Evolutionary conservation across 2,113 vertebrate species (phyloP), one percentile per base, ranked within the genome.

Genomic region (Vidua macroura): DNA sequence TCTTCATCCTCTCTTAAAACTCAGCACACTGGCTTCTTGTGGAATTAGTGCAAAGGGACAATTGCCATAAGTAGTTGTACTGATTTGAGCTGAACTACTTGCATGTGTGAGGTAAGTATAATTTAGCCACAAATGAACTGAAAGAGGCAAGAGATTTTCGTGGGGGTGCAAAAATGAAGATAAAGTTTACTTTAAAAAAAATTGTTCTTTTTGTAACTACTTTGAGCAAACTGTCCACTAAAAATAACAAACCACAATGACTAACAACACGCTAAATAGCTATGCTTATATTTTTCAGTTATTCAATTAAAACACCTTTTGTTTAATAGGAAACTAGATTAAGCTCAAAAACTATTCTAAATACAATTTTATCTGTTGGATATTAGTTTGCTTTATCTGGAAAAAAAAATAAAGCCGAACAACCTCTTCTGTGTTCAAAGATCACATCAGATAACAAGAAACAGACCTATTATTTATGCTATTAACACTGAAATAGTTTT

Each of bases 401-500:
- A 69, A 27, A 77, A 43, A 62, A 35, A 35, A 83, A 60, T n/a
- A 82, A 3, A 9, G 7, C 22, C 43, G 8, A 66, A 46, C 46
- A 67, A 51, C n/a, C 39, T 91, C 60, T 66, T 92, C 46, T 89
- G 30, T 87, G 77, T 94, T 92, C 75, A 91, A 74, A 89, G 64
- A 63, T 90, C 90, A 95, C 83, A 78, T 66, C 37, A 78, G 76
- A 81, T 81, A 93, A 90, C 28, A 73, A 74, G 82, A 92, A 94
- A 69, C 43, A 94, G 75, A 52, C 68, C 44, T 94, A 58, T 73
- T 92, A 84, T 88, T 97, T 97, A 95, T 90, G 72, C 78, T 60
- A 15, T 86, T 58, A 74, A 90, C 88, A 92, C 84, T 88, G 91
- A 95, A 88, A 53, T 95, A 92, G 91, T 90, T 93, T 95, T 88